A percentile compares a stretch with the other conserved stretches of the same genome.
phyloP scores from a whole-genome alignment of 2,113 vertebrate genomes.

The Gallinago jamesoni region DNA sequence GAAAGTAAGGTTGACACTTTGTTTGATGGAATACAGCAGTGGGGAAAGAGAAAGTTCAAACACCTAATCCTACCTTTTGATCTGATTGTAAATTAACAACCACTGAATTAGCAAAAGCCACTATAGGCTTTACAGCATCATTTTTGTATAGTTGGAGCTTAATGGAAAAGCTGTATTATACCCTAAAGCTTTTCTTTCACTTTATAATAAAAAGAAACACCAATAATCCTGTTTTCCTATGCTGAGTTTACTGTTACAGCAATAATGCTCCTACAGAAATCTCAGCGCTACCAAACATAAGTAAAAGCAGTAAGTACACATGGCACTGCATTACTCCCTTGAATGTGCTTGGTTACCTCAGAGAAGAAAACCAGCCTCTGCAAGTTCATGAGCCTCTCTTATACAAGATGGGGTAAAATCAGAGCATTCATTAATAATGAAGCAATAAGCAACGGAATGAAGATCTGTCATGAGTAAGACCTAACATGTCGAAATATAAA shows the following conservation, averaged over 20 bases:
- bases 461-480: neutral
- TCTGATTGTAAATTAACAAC: constrained; percentile 24
- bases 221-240: neutral
- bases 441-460: neutral
- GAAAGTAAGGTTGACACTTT: neutral
- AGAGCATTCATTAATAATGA: neutral
- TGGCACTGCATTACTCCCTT: neutral
- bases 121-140: neutral
- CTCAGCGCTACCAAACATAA: neutral
- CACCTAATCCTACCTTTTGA: constrained; percentile 35
- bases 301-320: neutral
- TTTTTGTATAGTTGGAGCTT: neutral
- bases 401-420: neutral
- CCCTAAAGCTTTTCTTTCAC: neutral
- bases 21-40: neutral
- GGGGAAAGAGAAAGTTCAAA: neutral
- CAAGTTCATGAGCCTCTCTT: neutral
- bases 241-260: neutral
- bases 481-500: neutral
- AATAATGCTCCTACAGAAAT: neutral
- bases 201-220: neutral
- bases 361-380: neutral
- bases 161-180: constrained; percentile 5
- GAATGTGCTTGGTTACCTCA: neutral
- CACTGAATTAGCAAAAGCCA: neutral